Conservation (phyloP, 2,888 invertebrate genomes). For the Leptinotarsa haldemani region DNA sequence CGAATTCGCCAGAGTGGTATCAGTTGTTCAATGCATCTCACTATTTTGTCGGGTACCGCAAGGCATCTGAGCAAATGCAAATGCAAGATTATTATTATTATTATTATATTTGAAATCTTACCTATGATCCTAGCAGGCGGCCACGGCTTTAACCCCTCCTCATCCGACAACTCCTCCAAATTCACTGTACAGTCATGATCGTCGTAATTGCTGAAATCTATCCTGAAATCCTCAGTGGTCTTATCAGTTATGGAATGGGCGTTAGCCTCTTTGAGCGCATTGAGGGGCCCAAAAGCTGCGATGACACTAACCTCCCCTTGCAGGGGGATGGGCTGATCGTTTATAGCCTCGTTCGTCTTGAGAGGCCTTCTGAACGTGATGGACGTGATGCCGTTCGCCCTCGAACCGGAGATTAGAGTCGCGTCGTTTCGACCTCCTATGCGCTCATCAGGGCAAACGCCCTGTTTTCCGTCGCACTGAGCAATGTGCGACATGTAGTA, state of each 20-base stretch:
- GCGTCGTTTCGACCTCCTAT: slow-evolving; percentile 76
- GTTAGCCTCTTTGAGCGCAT: slow-evolving; percentile 83
- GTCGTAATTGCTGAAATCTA: slow-evolving; percentile 81
- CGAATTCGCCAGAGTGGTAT: too few species aligned
- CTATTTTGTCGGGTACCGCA: too few species aligned
- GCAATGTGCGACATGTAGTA: slow-evolving; percentile 86
- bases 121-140: slow-evolving; percentile 72
- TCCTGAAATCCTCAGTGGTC: slow-evolving; percentile 77
- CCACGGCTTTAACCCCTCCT: slow-evolving; percentile 76
- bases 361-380: slow-evolving; percentile 88
- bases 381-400: slow-evolving; percentile 84
- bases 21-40: too few species aligned
- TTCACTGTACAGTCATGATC: slow-evolving; percentile 80
- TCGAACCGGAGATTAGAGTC: slow-evolving; percentile 78
- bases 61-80: too few species aligned
- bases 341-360: slow-evolving; percentile 78
- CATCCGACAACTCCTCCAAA: slow-evolving; percentile 72
- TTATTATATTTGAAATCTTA: slow-evolving; percentile 37
- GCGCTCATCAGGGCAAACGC: slow-evolving; percentile 87
- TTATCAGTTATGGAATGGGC: slow-evolving; percentile 82
- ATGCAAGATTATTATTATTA: too few species aligned
- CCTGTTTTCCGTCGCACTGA: slow-evolving; percentile 84
- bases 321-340: slow-evolving; percentile 67
- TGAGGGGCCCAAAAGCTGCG: slow-evolving; percentile 88
- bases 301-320: slow-evolving; percentile 76